Percentiles rank a stretch among this genome's conserved stretches.
phyloP scores from a whole-genome alignment of 2,797 vertebrate genomes.

The Melanotaenia trifasciata region DNA sequence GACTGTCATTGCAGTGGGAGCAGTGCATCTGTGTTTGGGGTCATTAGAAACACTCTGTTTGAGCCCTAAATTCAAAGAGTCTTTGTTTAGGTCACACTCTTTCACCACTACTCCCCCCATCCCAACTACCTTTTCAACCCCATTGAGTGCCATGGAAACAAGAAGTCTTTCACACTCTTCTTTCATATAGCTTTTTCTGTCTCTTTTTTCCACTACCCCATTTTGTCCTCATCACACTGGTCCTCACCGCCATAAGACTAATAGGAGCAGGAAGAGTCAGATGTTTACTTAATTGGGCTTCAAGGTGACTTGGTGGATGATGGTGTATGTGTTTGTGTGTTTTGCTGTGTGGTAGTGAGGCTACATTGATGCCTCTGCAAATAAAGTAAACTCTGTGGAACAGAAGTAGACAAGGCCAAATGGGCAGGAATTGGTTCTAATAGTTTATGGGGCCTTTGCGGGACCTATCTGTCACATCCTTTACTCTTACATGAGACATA shows the following conservation, averaged over 20 bases:
- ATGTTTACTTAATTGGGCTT: slow-evolving; percentile 74
- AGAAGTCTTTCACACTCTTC: slow-evolving; percentile 69
- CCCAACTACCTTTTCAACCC: slow-evolving; percentile 58
- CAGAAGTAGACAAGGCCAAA: slow-evolving; percentile 72
- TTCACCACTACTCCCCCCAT: slow-evolving; percentile 66
- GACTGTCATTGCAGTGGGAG: slow-evolving; percentile 55
- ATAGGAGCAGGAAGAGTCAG: slow-evolving; percentile 70
- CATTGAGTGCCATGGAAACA: slow-evolving; percentile 76
- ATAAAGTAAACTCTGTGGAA: slow-evolving; percentile 76
- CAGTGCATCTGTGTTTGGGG: slow-evolving; percentile 73
- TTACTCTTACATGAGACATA: slow-evolving; percentile 51
- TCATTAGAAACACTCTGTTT: slow-evolving; percentile 76
- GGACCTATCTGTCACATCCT: slow-evolving; percentile 61
- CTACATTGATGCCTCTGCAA: slow-evolving; percentile 62
- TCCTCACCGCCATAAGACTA: slow-evolving; percentile 51
- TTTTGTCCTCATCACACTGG: slow-evolving; percentile 54
- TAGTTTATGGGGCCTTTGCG: slow-evolving; percentile 58
- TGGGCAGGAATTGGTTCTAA: slow-evolving; percentile 76
- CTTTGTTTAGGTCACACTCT: slow-evolving; percentile 78
- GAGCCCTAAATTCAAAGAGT: slow-evolving; percentile 73
- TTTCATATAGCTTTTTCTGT: slow-evolving; percentile 54
- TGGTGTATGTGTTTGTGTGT: slow-evolving; percentile 41
- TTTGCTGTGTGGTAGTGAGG: slow-evolving; percentile 31
- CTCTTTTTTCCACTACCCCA: slow-evolving; percentile 46
- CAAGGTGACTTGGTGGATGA: slow-evolving; percentile 71